A percentile compares a stretch with the other conserved stretches of the same genome.
phyloP scores from a whole-genome alignment of 2,797 vertebrate genomes.

The Enteromius argenteus region DNA sequence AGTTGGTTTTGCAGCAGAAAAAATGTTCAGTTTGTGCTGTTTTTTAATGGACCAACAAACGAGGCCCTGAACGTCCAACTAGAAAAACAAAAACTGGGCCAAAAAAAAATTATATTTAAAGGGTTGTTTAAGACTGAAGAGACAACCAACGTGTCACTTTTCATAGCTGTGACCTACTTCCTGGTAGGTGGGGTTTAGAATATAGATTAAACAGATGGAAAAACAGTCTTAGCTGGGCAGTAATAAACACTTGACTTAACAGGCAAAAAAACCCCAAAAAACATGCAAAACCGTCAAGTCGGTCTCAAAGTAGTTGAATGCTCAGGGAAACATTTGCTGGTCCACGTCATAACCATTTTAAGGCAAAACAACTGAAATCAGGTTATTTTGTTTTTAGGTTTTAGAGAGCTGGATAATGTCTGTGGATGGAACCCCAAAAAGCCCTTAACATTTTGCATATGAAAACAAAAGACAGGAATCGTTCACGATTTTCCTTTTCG shows the following conservation, averaged over 20 bases:
- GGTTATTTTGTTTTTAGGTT: constrained; percentile 71
- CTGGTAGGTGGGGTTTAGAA: not conserved
- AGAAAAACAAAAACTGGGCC: not conserved
- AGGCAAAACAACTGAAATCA: constrained; percentile 86
- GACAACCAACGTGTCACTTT: not conserved
- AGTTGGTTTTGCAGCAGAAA: constrained; percentile 90
- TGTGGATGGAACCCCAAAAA: constrained; percentile 93
- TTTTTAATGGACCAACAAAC: constrained; percentile 70
- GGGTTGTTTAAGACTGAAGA: constrained; percentile 5
- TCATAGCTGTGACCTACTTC: not conserved
- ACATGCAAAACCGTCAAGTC: not conserved
- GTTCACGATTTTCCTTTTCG: constrained; percentile 48
- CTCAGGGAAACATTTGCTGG: constrained; percentile 67
- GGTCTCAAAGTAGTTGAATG: constrained; percentile 20
- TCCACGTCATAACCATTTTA: constrained; percentile 76
- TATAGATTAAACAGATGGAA: not conserved
- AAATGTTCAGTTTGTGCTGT: constrained; percentile 92
- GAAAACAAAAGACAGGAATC: constrained; percentile 66
- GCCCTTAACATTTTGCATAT: constrained; percentile 84
- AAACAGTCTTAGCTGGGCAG: constrained; percentile 34
- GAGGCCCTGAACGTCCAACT: constrained; percentile 50
- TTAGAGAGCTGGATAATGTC: constrained; percentile 78
- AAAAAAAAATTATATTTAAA: not conserved
- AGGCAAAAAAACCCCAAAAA: not conserved
- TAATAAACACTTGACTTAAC: not conserved